Evolutionary conservation across 37 sponge, comb jelly and placozoan genomes (phyloP).

Genomic region (Ianthella basta): DNA sequence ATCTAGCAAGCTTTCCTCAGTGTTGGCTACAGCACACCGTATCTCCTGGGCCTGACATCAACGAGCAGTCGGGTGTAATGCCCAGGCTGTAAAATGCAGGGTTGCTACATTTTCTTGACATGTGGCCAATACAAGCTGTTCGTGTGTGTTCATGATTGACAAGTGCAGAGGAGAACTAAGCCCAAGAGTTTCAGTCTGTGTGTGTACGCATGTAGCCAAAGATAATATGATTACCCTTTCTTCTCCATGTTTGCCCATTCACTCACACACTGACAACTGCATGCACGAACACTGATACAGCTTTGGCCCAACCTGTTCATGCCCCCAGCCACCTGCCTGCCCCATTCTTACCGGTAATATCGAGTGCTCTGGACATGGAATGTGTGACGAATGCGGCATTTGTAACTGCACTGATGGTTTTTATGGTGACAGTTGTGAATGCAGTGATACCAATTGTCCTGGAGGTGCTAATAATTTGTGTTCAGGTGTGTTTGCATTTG

Average conservation of each 20-base stretch:
- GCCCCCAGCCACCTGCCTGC: neutral
- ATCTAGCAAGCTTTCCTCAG: too few species aligned
- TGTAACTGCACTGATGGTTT: neutral
- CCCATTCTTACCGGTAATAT: neutral
- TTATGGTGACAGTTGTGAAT: slow-evolving; percentile 4
- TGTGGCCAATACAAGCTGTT: neutral
- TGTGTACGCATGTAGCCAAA: neutral
- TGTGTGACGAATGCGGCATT: neutral
- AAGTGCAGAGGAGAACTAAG: too few species aligned
- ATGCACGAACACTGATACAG: neutral
- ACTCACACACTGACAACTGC: neutral
- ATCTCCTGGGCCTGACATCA: too few species aligned
- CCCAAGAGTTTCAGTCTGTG: too few species aligned
- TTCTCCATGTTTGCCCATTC: neutral
- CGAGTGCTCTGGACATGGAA: slow-evolving; percentile 1
- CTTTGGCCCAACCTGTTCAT: neutral
- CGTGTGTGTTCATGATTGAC: neutral
- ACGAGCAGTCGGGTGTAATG: too few species aligned
- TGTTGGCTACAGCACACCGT: too few species aligned
- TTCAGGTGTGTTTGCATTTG: neutral
- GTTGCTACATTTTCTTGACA: too few species aligned
- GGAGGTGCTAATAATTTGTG: neutral
- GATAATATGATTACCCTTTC: neutral
- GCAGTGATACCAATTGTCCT: neutral
- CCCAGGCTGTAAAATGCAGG: too few species aligned